Conservation (phyloP, 1,140 invertebrate genomes). For the Bombus terrestris region DNA sequence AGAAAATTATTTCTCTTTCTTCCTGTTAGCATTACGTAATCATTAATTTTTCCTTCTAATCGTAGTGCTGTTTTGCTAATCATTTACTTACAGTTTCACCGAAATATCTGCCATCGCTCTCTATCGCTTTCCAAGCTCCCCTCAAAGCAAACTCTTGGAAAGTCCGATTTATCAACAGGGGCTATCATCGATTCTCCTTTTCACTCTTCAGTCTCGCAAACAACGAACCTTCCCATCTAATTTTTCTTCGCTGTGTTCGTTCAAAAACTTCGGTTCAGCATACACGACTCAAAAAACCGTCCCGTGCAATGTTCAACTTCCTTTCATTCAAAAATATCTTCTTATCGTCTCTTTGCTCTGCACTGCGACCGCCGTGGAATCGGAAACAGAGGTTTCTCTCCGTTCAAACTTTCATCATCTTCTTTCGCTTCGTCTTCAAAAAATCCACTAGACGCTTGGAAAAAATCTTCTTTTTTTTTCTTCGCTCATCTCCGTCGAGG, state of each 20-base stretch:
- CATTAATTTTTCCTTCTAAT: background rate
- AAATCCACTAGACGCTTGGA: too few relatives aligned
- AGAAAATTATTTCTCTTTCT: slow-evolving; percentile 16
- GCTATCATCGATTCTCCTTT: background rate
- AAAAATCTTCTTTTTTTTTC: background rate
- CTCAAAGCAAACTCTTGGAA: background rate
- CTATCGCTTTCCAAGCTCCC: too few relatives aligned
- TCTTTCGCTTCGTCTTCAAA: background rate
- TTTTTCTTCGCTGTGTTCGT: background rate
- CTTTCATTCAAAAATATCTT: background rate
- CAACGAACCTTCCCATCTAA: background rate
- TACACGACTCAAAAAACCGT: background rate
- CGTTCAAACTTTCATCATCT: background rate
- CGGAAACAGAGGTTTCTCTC: background rate
- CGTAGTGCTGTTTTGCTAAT: background rate
- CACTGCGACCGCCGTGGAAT: background rate
- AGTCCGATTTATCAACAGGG: background rate
- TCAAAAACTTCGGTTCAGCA: background rate
- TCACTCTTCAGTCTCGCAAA: too few relatives aligned
- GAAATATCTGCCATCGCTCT: background rate
- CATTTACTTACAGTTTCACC: background rate
- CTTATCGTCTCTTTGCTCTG: background rate
- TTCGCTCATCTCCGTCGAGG: background rate
- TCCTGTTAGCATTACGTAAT: background rate
- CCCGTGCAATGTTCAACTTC: too few relatives aligned